Percentiles rank a stretch among this genome's conserved stretches.
Evolutionary conservation across 2,113 vertebrate species (phyloP).

Genomic region (Miniopterus natalensis): DNA sequence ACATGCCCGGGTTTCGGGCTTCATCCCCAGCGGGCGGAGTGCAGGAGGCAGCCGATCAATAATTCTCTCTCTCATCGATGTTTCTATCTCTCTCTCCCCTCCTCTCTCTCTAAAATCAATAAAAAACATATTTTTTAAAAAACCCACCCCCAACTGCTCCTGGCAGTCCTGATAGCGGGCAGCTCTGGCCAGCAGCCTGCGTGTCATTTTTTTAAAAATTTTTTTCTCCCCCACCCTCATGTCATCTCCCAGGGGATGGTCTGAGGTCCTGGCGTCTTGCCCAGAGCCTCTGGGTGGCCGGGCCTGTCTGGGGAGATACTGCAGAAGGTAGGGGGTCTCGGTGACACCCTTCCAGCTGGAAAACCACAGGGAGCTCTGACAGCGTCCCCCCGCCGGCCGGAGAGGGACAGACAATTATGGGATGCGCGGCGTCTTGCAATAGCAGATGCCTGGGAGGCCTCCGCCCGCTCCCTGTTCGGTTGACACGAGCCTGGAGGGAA

Average conservation of each 20-base stretch:
- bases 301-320: background rate
- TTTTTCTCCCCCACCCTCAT: fast-evolving
- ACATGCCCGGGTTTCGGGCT: too few relatives aligned
- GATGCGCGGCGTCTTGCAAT: fast-evolving
- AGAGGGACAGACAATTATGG: background rate
- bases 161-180: fast-evolving
- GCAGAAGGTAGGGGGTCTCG: background rate
- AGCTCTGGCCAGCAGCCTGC: background rate
- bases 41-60: too few relatives aligned
- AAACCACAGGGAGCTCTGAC: fast-evolving
- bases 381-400: fast-evolving
- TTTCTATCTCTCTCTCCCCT: too few relatives aligned
- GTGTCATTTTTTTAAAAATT: fast-evolving
- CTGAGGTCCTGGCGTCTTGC: background rate
- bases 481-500: background rate
- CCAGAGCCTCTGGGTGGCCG: fast-evolving
- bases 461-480: fast-evolving
- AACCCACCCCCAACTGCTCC: background rate
- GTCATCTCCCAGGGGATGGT: background rate
- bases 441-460: fast-evolving
- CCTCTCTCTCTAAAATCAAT: too few relatives aligned
- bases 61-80: too few relatives aligned
- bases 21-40: too few relatives aligned
- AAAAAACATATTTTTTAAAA: background rate
- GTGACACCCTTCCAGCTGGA: fast-evolving